Percentiles rank a stretch among this genome's conserved stretches.
Evolutionary conservation across 2,888 invertebrate genomes (phyloP).

Genomic region (Cheilosia soror): DNA sequence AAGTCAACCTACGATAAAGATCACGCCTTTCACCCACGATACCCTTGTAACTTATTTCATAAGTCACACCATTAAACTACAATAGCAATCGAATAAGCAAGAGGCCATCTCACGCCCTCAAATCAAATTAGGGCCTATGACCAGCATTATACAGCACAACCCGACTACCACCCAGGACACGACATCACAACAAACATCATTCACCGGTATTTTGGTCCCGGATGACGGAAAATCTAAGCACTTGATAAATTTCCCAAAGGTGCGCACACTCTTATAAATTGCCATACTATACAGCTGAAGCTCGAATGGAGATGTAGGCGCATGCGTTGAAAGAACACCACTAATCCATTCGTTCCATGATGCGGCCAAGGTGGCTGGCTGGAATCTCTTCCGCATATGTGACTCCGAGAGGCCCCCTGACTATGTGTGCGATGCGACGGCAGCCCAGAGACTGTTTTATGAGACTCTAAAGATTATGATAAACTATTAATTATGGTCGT

Average conservation of each 20-base stretch:
- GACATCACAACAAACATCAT: conserved; percentile 5
- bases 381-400: conserved; percentile 74
- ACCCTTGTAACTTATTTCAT: conserved; percentile 52
- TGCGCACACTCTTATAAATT: conserved; percentile 60
- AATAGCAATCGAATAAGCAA: conserved; percentile 11
- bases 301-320: conserved; percentile 68
- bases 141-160: neutral
- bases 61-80: conserved; percentile 38
- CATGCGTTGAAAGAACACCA: conserved; percentile 73
- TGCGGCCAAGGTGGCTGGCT: conserved; percentile 16
- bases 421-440: conserved; percentile 44
- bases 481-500: conserved; percentile 75
- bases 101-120: neutral
- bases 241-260: conserved; percentile 70
- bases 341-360: conserved; percentile 71
- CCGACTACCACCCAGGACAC: neutral
- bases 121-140: conserved; percentile 4
- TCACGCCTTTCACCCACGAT: conserved; percentile 50
- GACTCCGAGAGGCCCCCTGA: conserved; percentile 23
- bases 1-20: conserved; percentile 8
- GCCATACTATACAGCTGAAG: conserved; percentile 23
- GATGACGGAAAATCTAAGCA: conserved; percentile 60
- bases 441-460: conserved; percentile 63
- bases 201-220: conserved; percentile 33
- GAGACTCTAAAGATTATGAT: conserved; percentile 75